Evolutionary conservation across 1,140 invertebrate species (phyloP), one percentile per base, ranked within the genome.

Genomic region (Tetraneura akinire): DNA sequence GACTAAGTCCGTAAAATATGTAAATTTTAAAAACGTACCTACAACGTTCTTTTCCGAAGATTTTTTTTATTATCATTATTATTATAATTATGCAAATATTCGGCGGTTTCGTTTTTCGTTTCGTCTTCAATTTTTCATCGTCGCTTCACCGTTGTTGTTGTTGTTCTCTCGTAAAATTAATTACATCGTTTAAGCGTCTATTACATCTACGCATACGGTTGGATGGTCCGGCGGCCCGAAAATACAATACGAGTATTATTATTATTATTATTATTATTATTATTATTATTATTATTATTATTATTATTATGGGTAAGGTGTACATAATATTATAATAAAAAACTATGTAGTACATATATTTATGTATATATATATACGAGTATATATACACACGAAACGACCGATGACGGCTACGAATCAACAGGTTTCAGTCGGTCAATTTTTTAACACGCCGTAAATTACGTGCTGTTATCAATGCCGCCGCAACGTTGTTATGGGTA

Each of bases 121-220:
- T 37, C 8, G 32, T 37, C 32, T n/a, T n/a, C n/a, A n/a, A n/a
- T n/a, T n/a, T n/a, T n/a, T 37, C 32, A 8, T 37, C 32, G 32
- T 37, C 32, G 3, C 8, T 37, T 8, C 32, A 37, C 8, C 8
- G 32, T 8, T 37, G 32, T 37, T 37, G 29, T 37, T 62, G 26
- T 62, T 62, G 60, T 62, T 32, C 60, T 32, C 60, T 62, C 26
- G 60, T 62, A 32, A 62, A 62, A 62, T 62, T 62, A 62, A 62
- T 62, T 62, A 62, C 60, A 62, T 62, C 60, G 60, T 62, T 62
- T 62, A 62, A 23, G 26, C 60, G 16, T 62, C 8, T 26, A 62
- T 62, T 62, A 62, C 60, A 37, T 23, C 16, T n/a, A n/a, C n/a
- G n/a, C 57, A 16, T 16, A 16, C 26, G n/a, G n/a, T n/a, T 37